Conservation (phyloP, 2,888 invertebrate species). For the Bembecia ichneumoniformis region DNA sequence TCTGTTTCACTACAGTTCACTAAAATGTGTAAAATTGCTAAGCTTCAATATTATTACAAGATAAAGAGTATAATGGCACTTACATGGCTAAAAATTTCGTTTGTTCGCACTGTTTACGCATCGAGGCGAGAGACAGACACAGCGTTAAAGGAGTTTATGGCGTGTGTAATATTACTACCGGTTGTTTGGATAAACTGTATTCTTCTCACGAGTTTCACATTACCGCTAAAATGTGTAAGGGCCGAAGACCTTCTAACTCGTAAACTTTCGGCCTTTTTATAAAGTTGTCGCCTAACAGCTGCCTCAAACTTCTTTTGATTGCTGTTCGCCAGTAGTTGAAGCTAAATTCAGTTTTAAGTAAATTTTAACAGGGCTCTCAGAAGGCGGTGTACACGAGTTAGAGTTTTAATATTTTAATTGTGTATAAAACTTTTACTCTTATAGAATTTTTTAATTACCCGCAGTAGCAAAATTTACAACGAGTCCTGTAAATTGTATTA, state of each 20-base stretch:
- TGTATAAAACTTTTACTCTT: background rate
- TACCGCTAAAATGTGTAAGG: constrained; percentile 30
- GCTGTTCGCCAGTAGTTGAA: constrained; percentile 20
- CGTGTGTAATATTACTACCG: constrained; percentile 2
- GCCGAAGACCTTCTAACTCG: constrained; percentile 12
- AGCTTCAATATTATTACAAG: no score
- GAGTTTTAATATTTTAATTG: background rate
- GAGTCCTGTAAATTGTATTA: no score
- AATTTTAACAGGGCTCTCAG: background rate
- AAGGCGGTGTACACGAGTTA: background rate
- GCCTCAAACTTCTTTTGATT: constrained; percentile 26
- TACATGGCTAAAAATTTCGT: background rate
- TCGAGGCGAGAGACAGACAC: background rate
- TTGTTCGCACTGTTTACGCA: background rate
- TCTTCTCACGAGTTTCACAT: constrained; percentile 42
- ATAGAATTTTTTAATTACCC: background rate
- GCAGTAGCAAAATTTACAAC: background rate
- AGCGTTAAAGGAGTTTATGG: background rate
- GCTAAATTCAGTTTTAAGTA: constrained; percentile 7
- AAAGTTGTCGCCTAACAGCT: constrained; percentile 26
- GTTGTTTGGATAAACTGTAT: constrained; percentile 26
- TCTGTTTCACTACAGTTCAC: no score
- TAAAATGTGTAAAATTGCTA: no score
- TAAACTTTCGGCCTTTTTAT: constrained; percentile 14
- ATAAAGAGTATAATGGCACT: no score